Evolutionary conservation across 2,797 vertebrate species (phyloP), one percentile per base, ranked within the genome.

Genomic region (Loriculus beryllinus): DNA sequence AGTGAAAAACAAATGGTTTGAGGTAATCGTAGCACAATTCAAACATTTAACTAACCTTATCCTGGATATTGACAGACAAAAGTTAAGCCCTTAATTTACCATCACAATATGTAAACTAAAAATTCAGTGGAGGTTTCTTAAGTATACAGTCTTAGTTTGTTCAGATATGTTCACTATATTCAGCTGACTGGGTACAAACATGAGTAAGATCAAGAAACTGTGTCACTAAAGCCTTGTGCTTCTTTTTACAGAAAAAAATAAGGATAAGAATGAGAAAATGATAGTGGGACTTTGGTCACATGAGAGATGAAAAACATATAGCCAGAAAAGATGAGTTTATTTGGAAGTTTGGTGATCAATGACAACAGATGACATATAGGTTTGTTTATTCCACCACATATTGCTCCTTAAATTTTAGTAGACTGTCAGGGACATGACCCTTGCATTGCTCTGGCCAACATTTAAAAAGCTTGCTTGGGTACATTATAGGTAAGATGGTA

Each of bases 41-140:
- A 78, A 91, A 92, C 14, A 79, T 93, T 86, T 96, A 92, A 67
- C 39, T 93, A 94, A 92, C 59, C 40, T 92, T 91, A 91, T 37
- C 22, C 45, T 74, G 22, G 49, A 75, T 95, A 68, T 56, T 92
- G 65, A 42, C 96, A 82, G 76, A 94, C 57, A 85, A 82, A 69
- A 77, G 77, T 59, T 92, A 95, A 88, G 21, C 51, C 64, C 19
- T 60, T 93, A 91, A 82, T 95, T 96, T 85, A 81, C 81, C 39
- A 86, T 49, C 93, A 82, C 37, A 95, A 67, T 81, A 88, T 82
- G 16, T 62, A 93, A 95, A 96, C 95, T 88, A 93, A 90, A 93
- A 95, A 97, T 93, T 96, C 78, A 87, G 15, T 70, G 71, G 62
- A 95, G 74, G 47, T 12, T 92, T 69, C 52, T 90, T 93, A 93